phyloP scores from a whole-genome alignment of 2,797 vertebrate genomes.

The Coreius guichenoti region DNA sequence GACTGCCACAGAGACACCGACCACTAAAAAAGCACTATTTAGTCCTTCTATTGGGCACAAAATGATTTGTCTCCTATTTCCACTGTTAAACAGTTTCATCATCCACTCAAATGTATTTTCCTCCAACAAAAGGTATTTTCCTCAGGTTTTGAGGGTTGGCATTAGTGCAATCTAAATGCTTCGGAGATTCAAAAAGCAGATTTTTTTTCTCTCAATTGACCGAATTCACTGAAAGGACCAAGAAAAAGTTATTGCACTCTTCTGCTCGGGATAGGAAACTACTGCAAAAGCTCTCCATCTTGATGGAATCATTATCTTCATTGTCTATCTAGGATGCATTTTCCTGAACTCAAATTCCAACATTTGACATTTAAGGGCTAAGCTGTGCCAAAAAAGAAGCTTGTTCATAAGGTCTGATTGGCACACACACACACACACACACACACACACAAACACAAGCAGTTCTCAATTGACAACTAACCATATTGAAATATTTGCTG shows the following conservation, averaged over 20 bases:
- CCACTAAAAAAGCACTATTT: not conserved
- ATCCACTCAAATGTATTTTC: not conserved
- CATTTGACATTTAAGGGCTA: conserved; percentile 17
- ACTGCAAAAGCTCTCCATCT: not conserved
- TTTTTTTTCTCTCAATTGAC: not conserved
- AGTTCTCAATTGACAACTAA: not conserved
- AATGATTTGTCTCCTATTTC: conserved; percentile 17
- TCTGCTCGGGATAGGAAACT: not conserved
- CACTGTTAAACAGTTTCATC: conserved; percentile 16
- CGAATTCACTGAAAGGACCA: not conserved
- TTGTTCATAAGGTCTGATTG: not conserved
- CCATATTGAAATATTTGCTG: not conserved
- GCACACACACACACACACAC: not conserved
- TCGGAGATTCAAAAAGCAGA: not conserved
- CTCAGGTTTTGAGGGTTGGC: not conserved
- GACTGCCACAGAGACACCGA: not conserved
- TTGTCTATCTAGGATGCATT: conserved; percentile 18
- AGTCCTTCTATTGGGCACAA: conserved; percentile 10
- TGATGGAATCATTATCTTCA: conserved; percentile 4
- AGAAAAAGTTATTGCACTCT: not conserved
- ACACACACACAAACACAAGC: not conserved
- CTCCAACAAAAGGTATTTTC: not conserved
- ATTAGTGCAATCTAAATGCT: not conserved
- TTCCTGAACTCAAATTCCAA: conserved; percentile 13
- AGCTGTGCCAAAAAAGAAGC: not conserved